Conservation (phyloP, 2,888 invertebrate species). For the Tortricodes alternella region DNA sequence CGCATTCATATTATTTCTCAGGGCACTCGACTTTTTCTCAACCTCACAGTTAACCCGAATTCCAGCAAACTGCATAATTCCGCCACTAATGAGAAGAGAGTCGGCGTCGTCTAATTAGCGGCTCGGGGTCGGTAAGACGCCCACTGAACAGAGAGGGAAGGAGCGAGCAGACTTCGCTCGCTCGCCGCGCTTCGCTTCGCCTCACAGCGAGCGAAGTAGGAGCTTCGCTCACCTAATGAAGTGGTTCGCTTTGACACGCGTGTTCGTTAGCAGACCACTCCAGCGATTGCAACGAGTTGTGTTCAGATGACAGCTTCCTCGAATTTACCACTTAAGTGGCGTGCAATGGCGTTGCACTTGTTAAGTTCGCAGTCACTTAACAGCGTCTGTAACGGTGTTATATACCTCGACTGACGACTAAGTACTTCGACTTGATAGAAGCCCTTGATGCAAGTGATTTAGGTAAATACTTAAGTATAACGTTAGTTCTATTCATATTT, state of each 20-base stretch:
- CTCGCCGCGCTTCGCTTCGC: constrained; percentile 36
- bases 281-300: constrained; percentile 66
- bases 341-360: constrained; percentile 67
- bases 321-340: constrained; percentile 79
- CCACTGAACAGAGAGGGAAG: constrained; percentile 58
- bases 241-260: constrained; percentile 82
- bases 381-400: constrained; percentile 40
- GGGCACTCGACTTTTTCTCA: constrained; percentile 54
- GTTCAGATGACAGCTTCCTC: constrained; percentile 78
- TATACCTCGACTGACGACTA: no score
- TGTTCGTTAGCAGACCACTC: constrained; percentile 81
- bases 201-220: constrained; percentile 40
- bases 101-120: constrained; percentile 79
- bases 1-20: constrained; percentile 45
- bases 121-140: constrained; percentile 72
- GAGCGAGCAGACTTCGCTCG: constrained; percentile 39
- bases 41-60: constrained; percentile 77
- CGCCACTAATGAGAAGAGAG: constrained; percentile 79
- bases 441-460: no score
- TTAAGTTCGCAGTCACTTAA: constrained; percentile 60
- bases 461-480: no score
- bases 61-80: constrained; percentile 79
- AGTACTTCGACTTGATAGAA: no score
- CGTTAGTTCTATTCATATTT: no score
- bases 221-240: constrained; percentile 79